Evolutionary conservation across 2,113 vertebrate species (phyloP), one percentile per base, ranked within the genome.

Genomic region (Hypocryptadius cinnamomeus): DNA sequence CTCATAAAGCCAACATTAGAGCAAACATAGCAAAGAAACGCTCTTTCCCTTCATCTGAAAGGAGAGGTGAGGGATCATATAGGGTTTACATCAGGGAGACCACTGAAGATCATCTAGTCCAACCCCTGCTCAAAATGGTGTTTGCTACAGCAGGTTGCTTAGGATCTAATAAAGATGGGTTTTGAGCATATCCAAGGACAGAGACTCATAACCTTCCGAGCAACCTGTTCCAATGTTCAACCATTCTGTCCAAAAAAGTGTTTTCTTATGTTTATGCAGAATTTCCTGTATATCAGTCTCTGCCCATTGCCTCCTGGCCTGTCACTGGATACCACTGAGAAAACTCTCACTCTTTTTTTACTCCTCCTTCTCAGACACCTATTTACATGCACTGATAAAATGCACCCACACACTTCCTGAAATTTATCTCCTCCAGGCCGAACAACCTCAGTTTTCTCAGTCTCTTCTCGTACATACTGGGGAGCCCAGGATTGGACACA

Each of bases 391-490:
- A 5, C 21, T 33, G 33, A 2, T 50, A 60, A 69, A 44, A 79
- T 22, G 18, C 27, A 48, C 21, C 51, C 8, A 33, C 11, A 27
- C 10, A 1, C 11, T 30, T 80, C 40, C 54, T 54, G 60, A 35
- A 91, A 68, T 48, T 39, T 13, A 24, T 50, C 40, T 79, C 33
- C 20, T 57, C 42, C 20, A 60, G 13, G 8, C 10, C 8, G 2
- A 78, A 85, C 19, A 2, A 20, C 4, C n/a, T 47, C 48, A 47
- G 23, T 15, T 47, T 42, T 48, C 60, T 39, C 48, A 54, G 48
- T 11, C 23, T 40, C n/a, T 23, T n/a, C 28, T 56, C 1, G 0
- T 12, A 15, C 1, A 0, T 15, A 19, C 19, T 56, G 40, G 12
- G 23, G n/a, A 44, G 23, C 15, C 40, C 40, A 56, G 50, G 50